A percentile compares a stretch with the other conserved stretches of the same genome.
These are phyloP conservation scores for Nilaparvata lugens DNA, from an alignment of 1,140 invertebrate genomes.

Conservation along the genomic window DNA sequence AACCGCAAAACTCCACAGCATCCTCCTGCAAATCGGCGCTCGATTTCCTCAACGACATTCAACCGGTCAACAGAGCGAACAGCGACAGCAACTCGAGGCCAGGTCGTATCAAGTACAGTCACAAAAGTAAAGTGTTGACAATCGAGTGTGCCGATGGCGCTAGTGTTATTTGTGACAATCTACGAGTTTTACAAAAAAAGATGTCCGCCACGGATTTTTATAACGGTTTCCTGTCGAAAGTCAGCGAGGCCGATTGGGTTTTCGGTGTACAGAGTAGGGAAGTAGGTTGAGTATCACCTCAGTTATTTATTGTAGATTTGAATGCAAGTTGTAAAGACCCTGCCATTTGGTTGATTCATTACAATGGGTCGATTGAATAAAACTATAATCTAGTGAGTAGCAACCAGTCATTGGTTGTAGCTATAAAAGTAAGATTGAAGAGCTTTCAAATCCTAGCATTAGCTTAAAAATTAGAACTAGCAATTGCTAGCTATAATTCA, in stretches of 20 bases:
- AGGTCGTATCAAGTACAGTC: slow-evolving; percentile 19
- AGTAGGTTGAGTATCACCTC: no score
- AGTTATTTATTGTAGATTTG: no score
- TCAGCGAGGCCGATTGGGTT: slow-evolving; percentile 11
- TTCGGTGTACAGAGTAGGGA: slow-evolving; percentile 2
- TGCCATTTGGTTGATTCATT: no score
- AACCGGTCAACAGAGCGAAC: neutral
- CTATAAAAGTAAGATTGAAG: no score
- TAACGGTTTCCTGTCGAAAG: slow-evolving; percentile 28
- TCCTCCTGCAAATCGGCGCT: slow-evolving; percentile 16
- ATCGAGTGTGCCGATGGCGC: slow-evolving; percentile 25
- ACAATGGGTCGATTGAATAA: no score
- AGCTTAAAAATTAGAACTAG: no score
- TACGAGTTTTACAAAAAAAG: slow-evolving; percentile 20
- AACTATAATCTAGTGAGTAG: no score
- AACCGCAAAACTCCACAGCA: neutral
- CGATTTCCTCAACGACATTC: slow-evolving; percentile 15
- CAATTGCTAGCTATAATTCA: no score
- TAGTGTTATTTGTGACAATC: slow-evolving; percentile 15
- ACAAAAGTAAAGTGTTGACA: slow-evolving; percentile 17
- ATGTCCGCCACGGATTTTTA: slow-evolving; percentile 28
- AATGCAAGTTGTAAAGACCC: no score
- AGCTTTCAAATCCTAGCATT: no score
- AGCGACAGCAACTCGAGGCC: neutral
- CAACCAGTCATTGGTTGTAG: no score